A percentile compares a stretch with the other conserved stretches of the same genome.
phyloP scores from a whole-genome alignment of 2,888 invertebrate genomes.

The Gastracanthus pulcherrimus region DNA sequence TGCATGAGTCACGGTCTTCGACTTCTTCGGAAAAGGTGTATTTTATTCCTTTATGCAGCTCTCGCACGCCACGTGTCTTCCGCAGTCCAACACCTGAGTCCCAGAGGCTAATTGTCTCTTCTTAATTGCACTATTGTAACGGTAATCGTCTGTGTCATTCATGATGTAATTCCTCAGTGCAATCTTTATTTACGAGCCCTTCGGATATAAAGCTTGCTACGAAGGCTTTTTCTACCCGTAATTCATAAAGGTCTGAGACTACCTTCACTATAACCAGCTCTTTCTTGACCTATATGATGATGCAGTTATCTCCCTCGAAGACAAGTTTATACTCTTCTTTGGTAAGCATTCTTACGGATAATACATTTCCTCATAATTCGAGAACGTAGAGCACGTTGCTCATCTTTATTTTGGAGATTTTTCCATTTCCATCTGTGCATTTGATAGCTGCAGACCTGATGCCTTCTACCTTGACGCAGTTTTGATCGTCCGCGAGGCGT shows the following conservation, averaged over 20 bases:
- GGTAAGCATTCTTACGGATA: background rate
- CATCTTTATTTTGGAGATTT: background rate
- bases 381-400: background rate
- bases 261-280: background rate
- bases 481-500: conserved; percentile 42
- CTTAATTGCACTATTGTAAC: background rate
- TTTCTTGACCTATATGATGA: background rate
- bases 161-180: background rate
- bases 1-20: background rate
- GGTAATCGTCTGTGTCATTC: background rate
- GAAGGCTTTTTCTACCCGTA: background rate
- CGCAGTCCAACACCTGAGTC: background rate
- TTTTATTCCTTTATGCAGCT: background rate
- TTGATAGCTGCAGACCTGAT: conserved; percentile 50
- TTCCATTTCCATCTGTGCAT: conserved; percentile 35
- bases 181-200: background rate
- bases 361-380: background rate
- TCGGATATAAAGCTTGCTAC: too few relatives aligned
- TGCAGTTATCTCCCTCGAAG: background rate
- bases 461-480: conserved; percentile 35
- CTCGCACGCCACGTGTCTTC: background rate
- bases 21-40: background rate
- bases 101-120: background rate
- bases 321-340: background rate
- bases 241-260: conserved; percentile 33